Base-by-base conservation (phyloP, 2,113 vertebrate species). In the Atrichornis clamosus region DNA sequence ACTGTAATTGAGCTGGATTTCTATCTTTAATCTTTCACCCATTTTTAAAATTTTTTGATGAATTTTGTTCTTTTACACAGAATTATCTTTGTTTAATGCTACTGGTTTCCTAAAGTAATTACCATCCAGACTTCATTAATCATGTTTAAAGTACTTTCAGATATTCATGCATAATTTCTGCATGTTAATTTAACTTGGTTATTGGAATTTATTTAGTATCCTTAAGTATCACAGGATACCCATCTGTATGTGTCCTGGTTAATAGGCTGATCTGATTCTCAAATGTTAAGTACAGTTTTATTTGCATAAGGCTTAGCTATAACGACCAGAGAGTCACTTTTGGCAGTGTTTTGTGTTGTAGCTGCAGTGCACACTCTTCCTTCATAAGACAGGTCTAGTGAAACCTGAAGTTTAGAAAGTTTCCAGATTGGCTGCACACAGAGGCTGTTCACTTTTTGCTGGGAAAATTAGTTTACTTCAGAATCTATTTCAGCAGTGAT, bases 31-130 rank as follows among this genome's bases (percentile, higher is more conserved):
- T 94, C 75, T 24, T 92, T 90, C 47, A 77, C 41, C 83, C 60
- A 67, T 94, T 93, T 90, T 42, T 94, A 90, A 83, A 94, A 84
- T 28, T 53, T 93, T 60, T 89, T 93, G 63, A 96, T 92, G n/a
- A 93, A 89, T 95, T 95, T 89, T 96, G 16, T 78, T 87, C 90
- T 89, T 88, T 92, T 85, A 39, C 41, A 21, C 24, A 59, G 42
- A 93, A 94, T 92, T 84, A 92, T 95, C 77, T 92, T 84, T 88
- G 58, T 82, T 95, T 92, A 94, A 92, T 89, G 89, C 92, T 95
- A 95, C 86, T 94, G 84, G 62, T 90, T 93, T 94, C 92, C 77
- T 89, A 75, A 92, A 41, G 64, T 90, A 93, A 95, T 97, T 96
- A 95, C 94, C 78, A 87, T 88, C 68, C 27, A 88, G 87, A 47